Evolutionary conservation across 2,113 vertebrate species (phyloP).

Genomic region (Dipodomys spectabilis): DNA sequence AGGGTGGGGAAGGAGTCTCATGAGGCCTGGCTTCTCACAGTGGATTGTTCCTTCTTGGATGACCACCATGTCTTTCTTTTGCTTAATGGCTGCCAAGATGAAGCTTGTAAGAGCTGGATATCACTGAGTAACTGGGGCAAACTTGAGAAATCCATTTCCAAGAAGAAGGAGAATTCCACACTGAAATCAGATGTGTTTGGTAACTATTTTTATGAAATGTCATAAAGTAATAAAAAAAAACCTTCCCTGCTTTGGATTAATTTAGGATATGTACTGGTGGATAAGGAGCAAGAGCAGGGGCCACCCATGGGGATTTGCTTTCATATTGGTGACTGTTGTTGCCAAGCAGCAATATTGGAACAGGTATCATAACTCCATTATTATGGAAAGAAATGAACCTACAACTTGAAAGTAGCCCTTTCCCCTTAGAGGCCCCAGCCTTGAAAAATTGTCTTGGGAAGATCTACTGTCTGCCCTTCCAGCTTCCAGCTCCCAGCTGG

Average conservation of each 20-base stretch:
- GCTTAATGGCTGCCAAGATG: background rate
- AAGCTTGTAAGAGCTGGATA: background rate
- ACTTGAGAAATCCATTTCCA: background rate
- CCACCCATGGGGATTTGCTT: background rate
- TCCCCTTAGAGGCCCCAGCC: background rate
- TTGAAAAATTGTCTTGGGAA: constrained; percentile 10
- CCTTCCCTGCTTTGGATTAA: background rate
- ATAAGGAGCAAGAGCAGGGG: background rate
- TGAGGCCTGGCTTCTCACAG: constrained; percentile 4
- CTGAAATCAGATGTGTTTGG: background rate
- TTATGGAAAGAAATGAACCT: constrained; percentile 21
- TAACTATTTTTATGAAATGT: constrained; percentile 3
- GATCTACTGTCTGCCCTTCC: background rate
- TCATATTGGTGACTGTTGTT: background rate
- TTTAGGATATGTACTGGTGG: background rate
- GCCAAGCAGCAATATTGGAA: background rate
- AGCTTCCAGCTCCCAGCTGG: background rate
- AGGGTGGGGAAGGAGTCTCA: background rate
- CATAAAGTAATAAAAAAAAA: constrained; percentile 31
- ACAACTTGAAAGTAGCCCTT: constrained; percentile 7
- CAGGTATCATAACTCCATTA: background rate
- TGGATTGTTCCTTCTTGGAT: constrained; percentile 19
- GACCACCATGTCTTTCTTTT: background rate
- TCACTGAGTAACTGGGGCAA: background rate
- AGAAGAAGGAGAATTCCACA: background rate